Evolutionary conservation across 2,797 vertebrate species (phyloP), one percentile per base, ranked within the genome.

Genomic region (Syncerus caffer): DNA sequence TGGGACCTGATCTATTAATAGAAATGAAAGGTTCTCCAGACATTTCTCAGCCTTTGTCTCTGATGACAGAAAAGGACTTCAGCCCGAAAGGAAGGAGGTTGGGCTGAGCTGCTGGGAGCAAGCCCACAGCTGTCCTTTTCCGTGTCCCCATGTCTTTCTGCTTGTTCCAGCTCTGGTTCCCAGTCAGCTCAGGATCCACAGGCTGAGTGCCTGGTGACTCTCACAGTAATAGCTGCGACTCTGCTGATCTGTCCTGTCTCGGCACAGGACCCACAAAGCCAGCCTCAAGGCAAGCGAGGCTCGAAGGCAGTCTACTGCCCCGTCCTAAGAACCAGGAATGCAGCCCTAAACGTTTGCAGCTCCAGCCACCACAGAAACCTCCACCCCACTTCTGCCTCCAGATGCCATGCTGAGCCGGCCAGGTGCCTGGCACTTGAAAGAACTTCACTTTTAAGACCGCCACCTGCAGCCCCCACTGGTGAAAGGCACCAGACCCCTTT

Each of bases 211-310:
- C 58, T 60, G 25, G 29, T 0, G 38, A 47, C 82, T 55, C 51
- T 23, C 21, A 8, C 12, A 17, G 31, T 2, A 2, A 6, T 4
- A 31, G 19, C 71, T 7, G 2, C 5, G 11, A 3, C 47, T 74
- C 42, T 14, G 6, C 74, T 47, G 60, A 23, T 76, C 21, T 38
- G 55, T 38, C 31, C 25, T 17, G 4, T 4, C 50, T 4, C 6
- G 23, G 80, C 29, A 13, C 47, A 7, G 17, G 27, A 25, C 34
- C 89, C 60, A 34, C 67, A 55, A 51, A 45, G 29, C 74, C 74
- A 57, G 60, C 34, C 74, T 60, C 29, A 12, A 29, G 62, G 14
- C 88, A 86, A 38, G 19, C 19, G 3, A 64, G 34, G 45, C n/a
- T 11, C 3, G 42, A 53, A n/a, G 38, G 38, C 57, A 55, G 53